These are phyloP conservation scores for Odontomachus brunneus DNA, from an alignment of 1,140 invertebrate species.

Conservation along the genomic window DNA sequence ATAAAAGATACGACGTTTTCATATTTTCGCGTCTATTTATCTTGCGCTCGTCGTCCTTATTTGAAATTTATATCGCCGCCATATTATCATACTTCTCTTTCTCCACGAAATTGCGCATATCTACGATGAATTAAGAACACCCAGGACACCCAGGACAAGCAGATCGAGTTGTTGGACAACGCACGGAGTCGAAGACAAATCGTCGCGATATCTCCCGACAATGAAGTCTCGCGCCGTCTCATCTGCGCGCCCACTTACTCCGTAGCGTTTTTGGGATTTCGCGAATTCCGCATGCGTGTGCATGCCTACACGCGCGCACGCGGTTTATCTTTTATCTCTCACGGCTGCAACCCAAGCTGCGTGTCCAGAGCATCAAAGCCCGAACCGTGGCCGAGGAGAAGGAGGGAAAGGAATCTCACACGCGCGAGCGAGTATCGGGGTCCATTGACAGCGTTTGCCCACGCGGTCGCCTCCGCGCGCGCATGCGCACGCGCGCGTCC, in stretches of 20 bases:
- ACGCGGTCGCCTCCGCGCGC: slow-evolving; percentile 60
- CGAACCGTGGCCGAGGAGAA: slow-evolving; percentile 11
- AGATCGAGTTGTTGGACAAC: not conserved
- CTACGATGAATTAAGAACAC: slow-evolving; percentile 36
- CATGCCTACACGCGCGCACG: slow-evolving; percentile 37
- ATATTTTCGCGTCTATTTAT: slow-evolving; percentile 15
- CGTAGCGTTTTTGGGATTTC: slow-evolving; percentile 61
- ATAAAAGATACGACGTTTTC: slow-evolving; percentile 10
- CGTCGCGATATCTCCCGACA: slow-evolving; percentile 18
- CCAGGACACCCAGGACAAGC: not conserved
- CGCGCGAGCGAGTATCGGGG: slow-evolving; percentile 45
- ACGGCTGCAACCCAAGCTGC: slow-evolving; percentile 3
- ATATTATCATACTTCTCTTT: slow-evolving; percentile 28
- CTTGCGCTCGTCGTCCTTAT: not conserved
- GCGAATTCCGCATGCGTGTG: too few relatives aligned
- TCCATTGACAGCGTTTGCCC: slow-evolving; percentile 71
- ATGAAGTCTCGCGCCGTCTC: slow-evolving; percentile 32
- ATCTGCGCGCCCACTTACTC: slow-evolving; percentile 60
- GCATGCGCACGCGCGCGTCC: slow-evolving; percentile 26
- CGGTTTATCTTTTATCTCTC: slow-evolving; percentile 55
- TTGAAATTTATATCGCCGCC: slow-evolving; percentile 32
- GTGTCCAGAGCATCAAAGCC: slow-evolving; percentile 14
- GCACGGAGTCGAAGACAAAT: slow-evolving; percentile 34
- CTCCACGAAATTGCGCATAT: slow-evolving; percentile 49
- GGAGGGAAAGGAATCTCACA: slow-evolving; percentile 38